Conservation (phyloP, 1,140 invertebrate genomes). For the Atta cephalotes region DNA sequence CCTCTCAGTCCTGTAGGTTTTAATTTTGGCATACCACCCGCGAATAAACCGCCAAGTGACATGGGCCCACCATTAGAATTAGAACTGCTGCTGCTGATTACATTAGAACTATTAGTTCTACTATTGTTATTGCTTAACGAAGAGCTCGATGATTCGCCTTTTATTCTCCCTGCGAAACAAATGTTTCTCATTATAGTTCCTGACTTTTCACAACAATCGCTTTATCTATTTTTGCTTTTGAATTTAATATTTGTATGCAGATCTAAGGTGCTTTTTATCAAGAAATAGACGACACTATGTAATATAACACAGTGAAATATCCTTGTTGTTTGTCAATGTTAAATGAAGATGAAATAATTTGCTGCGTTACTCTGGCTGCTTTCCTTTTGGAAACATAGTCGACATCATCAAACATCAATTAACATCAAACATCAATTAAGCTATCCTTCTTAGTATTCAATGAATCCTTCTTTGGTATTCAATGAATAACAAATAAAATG, state of each 20-base stretch:
- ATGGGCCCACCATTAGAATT: slow-evolving; percentile 81
- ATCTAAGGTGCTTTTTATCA: too few species aligned
- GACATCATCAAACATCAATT: too few species aligned
- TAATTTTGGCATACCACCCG: slow-evolving; percentile 95
- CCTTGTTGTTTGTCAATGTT: too few species aligned
- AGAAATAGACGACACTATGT: too few species aligned
- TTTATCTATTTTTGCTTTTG: background rate
- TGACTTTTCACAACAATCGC: background rate
- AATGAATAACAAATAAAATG: too few species aligned
- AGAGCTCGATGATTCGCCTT: slow-evolving; percentile 80
- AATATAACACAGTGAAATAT: too few species aligned
- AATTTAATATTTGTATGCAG: background rate
- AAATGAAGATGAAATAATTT: too few species aligned
- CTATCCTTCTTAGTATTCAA: too few species aligned
- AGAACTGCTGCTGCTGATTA: slow-evolving; percentile 82
- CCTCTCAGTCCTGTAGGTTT: slow-evolving; percentile 90
- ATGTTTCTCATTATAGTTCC: slow-evolving; percentile 26
- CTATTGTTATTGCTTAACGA: slow-evolving; percentile 75
- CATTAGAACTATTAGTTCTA: slow-evolving; percentile 78
- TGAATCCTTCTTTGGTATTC: too few species aligned
- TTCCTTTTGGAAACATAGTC: too few species aligned
- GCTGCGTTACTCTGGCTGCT: too few species aligned
- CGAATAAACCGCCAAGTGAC: slow-evolving; percentile 92
- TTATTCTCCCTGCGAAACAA: slow-evolving; percentile 81
- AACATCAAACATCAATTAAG: too few species aligned